Evolutionary conservation across 2,888 invertebrate genomes (phyloP).

Genomic region (Caenorhabditis plicata): DNA sequence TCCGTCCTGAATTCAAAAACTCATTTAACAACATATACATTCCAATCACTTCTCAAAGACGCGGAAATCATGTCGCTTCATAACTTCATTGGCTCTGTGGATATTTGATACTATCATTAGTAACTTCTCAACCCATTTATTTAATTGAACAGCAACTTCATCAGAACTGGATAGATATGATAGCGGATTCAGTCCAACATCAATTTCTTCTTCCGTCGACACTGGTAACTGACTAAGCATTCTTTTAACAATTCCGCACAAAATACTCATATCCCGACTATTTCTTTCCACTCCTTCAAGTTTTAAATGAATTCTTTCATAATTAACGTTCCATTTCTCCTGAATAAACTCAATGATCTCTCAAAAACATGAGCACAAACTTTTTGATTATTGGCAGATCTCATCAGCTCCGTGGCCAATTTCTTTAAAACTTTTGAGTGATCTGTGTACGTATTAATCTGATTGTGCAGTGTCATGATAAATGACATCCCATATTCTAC

Average conservation of each 20-base stretch:
- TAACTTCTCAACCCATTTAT: constrained; percentile 10
- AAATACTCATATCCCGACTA: constrained; percentile 1
- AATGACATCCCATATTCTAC: constrained; percentile 44
- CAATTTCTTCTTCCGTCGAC: constrained; percentile 5
- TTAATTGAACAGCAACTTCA: constrained; percentile 12
- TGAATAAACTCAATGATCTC: too few species aligned
- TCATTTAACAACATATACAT: neutral
- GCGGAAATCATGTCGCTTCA: neutral
- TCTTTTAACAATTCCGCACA: constrained; percentile 7
- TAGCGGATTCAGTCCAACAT: constrained; percentile 24
- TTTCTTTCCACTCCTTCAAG: neutral
- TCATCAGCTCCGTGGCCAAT: constrained; percentile 1
- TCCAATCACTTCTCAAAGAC: neutral
- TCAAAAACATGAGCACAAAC: too few species aligned
- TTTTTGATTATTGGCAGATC: constrained; percentile 10
- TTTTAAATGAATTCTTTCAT: constrained; percentile 6
- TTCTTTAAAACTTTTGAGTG: neutral
- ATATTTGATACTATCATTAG: constrained; percentile 9
- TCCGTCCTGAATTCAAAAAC: neutral
- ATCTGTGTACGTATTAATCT: constrained; percentile 6
- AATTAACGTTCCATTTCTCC: constrained; percentile 15
- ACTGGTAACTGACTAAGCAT: constrained; percentile 8
- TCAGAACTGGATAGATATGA: constrained; percentile 23
- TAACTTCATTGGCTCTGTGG: constrained; percentile 10
- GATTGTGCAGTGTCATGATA: constrained; percentile 25